Conservation (phyloP, 2,888 invertebrate species). For the Trissolcus japonicus region DNA sequence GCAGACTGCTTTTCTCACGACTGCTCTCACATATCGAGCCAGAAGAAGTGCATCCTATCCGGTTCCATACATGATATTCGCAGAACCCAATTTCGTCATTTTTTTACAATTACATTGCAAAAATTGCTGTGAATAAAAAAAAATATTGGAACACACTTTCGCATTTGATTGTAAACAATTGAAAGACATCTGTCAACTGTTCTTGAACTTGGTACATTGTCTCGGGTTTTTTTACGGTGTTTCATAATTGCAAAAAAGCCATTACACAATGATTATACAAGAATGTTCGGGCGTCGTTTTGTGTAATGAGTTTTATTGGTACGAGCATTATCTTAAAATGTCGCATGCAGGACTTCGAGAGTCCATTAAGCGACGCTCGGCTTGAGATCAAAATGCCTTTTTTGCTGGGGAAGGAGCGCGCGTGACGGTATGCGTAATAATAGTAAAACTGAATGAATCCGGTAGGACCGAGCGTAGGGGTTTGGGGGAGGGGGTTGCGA, state of each 20-base stretch:
- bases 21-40: too few species aligned
- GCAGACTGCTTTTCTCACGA: conserved; percentile 42
- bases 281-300: conserved; percentile 12
- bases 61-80: too few species aligned
- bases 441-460: conserved; percentile 72
- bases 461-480: conserved; percentile 47
- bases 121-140: background rate
- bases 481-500: conserved; percentile 50
- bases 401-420: conserved; percentile 61
- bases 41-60: too few species aligned
- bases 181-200: too few species aligned
- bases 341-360: conserved; percentile 48
- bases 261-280: conserved; percentile 9
- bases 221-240: too few species aligned
- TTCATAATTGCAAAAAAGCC: conserved; percentile 7
- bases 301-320: conserved; percentile 48
- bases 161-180: too few species aligned
- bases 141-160: too few species aligned
- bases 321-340: conserved; percentile 41
- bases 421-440: conserved; percentile 73
- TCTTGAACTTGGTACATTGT: too few species aligned
- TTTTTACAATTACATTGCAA: background rate
- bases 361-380: conserved; percentile 54
- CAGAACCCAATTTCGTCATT: too few species aligned
- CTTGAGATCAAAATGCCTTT: conserved; percentile 54